Evolutionary conservation across 2,888 invertebrate genomes (phyloP), one percentile per base, ranked within the genome.

Genomic region (Micoletzkya japonica): DNA sequence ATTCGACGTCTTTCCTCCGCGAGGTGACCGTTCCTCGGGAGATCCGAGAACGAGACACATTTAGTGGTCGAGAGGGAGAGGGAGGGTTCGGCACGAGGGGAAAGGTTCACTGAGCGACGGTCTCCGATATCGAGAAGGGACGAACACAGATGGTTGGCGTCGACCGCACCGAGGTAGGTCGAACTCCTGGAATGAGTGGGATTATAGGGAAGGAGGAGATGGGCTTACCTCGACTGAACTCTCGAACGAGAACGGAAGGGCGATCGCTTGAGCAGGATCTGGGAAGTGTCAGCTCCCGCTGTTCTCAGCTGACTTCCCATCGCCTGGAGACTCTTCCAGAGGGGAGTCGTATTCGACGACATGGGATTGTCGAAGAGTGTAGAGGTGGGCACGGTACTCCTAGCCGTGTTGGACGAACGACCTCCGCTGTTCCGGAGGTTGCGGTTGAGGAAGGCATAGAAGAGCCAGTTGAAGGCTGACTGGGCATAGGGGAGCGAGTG

Each of bases 381-480:
- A 14, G 57, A 58, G 24, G 68, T 68, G 17, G 68, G 68, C 17
- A 68, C 44, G 2, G 57, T 68, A 26, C 57, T 58, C 14, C 68
- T 1, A 4, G 58, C 68, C 36, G 69, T 69, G 36, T 69, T 32
- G 1, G 49, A 50, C 26, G 28, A 50, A 10, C 69, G 50, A 39
- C 69, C 60, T 36, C 69, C 60, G 24, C 74, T 70, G 44, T 80
- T 73, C 14, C 80, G 74, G 36, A 80, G 71, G 44, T 81, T 77
- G 57, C 79, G 73, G 72, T 85, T 84, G 59, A 84, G 74, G 70
- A 83, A 82, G 30, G 83, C 84, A 73, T 84, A 84, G 77, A 84
- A 84, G 52, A 84, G 76, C 83, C 83, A 84, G 73, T 84, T 84
- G 75, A 85, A 82, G 7, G 85, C 82, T 24, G 77, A 76, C 70